phyloP scores from a whole-genome alignment of 2,888 invertebrate species.

The Geophilus truncorum region DNA sequence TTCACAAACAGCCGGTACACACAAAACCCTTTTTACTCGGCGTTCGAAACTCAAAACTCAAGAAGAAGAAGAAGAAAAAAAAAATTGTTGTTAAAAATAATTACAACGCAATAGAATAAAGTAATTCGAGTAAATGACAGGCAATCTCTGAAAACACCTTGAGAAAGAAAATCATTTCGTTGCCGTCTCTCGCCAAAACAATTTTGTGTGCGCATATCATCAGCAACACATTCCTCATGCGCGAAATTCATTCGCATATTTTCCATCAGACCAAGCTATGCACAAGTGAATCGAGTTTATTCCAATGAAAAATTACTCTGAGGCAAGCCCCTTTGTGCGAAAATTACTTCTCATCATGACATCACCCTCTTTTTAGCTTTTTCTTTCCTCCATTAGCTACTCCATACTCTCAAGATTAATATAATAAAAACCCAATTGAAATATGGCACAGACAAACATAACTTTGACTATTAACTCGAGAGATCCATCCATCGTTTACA shows the following conservation, averaged over 20 bases:
- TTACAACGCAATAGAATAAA: neutral
- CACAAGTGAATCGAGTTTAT: conserved; percentile 17
- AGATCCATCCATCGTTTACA: conserved; percentile 12
- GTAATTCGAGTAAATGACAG: neutral
- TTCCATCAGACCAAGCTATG: conserved; percentile 4
- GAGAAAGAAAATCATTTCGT: neutral
- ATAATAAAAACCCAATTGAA: conserved; percentile 18
- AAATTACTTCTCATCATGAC: conserved; percentile 17
- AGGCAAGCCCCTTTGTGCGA: conserved; percentile 9
- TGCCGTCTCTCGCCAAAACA: neutral
- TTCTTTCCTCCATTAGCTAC: conserved; percentile 16
- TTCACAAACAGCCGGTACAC: neutral
- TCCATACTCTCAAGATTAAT: conserved; percentile 2
- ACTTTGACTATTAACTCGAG: neutral
- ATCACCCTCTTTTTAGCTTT: conserved; percentile 4
- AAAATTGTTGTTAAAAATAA: neutral
- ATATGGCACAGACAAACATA: conserved; percentile 12
- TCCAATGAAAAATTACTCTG: conserved; percentile 17
- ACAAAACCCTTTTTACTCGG: neutral
- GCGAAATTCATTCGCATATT: conserved; percentile 11
- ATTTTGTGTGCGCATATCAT: conserved; percentile 12
- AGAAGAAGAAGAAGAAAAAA: neutral
- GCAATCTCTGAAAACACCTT: conserved; percentile 10
- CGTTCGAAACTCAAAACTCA: neutral
- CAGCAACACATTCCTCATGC: neutral